Base-by-base conservation (phyloP, 2,888 invertebrate genomes). In the Heliconius ismenius region DNA sequence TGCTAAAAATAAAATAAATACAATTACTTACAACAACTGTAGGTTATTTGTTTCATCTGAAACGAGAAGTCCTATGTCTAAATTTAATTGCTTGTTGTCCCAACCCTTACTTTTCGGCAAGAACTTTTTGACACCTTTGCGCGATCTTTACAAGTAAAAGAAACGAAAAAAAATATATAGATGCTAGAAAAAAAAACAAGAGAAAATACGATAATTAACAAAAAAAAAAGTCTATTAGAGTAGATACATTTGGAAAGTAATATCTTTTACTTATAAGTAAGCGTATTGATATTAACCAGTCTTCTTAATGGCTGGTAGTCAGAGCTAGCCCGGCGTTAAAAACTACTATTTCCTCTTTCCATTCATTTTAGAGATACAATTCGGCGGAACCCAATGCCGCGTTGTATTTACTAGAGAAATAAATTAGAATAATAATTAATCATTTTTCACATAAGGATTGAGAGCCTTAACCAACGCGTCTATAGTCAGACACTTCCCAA, bases 61-160 rank as follows among this genome's bases (percentile, higher is more conserved):
- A 54, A 54, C n/a, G 21, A 15, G 54, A 21, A 68, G 60, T 13
- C 15, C 36, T 39, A 24, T 73, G 58, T 60, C 60, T 15, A 62
- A 73, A 73, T 58, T 73, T 73, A 73, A 73, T 73, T 62, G 60
- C 58, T 60, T 73, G 72, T 73, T 62, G 39, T 11, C 6, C 21
- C 73, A 36, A 70, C 70, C 58, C 70, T 70, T 58, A 62, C 62
- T 73, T 26, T 73, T 73, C n/a, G 39, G 43, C 63, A 28, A 73
- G 24, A 62, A 39, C 36, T 73, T 73, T 73, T 73, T 73, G 73
- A 73, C 73, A 73, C 73, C 63, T 73, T 73, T 73, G 43, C 39
- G 26, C 60, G 6, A 15, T 62, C 36, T 73, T 62, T 60, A 13
- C n/a, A 13, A 43, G 43, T 21, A 15, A 18, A 36, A 60, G 3